phyloP scores from a whole-genome alignment of 2,888 invertebrate genomes.

The Lochmaea capreae region DNA sequence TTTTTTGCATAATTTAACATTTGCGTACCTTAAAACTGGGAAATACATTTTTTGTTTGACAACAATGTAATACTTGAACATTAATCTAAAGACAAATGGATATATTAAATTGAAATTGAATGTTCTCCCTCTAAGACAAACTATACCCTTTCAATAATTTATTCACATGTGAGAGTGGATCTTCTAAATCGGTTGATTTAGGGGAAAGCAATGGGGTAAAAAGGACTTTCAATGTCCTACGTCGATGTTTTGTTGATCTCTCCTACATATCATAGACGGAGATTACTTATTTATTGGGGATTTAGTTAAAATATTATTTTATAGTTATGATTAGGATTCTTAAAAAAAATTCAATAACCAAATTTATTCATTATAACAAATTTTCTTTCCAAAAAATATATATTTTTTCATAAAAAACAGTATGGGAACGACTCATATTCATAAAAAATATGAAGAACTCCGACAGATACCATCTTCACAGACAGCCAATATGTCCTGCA shows the following conservation, averaged over 20 bases:
- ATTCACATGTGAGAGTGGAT: conserved; percentile 21
- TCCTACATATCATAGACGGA: background rate
- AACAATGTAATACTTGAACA: background rate
- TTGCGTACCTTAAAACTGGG: background rate
- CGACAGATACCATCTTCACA: too few species aligned
- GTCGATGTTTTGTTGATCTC: conserved; percentile 13
- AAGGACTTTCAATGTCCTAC: background rate
- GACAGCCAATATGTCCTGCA: too few species aligned
- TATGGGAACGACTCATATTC: too few species aligned
- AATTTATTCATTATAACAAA: background rate
- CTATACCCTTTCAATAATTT: conserved; percentile 16
- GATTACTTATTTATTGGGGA: background rate
- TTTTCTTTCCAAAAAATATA: too few species aligned
- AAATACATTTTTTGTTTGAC: background rate
- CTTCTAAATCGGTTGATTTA: conserved; percentile 8
- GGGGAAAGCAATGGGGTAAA: background rate
- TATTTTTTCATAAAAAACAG: background rate
- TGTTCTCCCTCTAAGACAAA: background rate
- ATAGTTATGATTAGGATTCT: background rate
- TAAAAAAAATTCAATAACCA: background rate
- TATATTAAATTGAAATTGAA: background rate
- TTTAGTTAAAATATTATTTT: background rate
- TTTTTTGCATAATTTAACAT: background rate
- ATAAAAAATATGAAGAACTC: too few species aligned
- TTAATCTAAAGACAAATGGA: too few species aligned